A percentile compares a stretch with the other conserved stretches of the same genome.
phyloP scores from a whole-genome alignment of 2,797 vertebrate species.

The Morus bassanus region DNA sequence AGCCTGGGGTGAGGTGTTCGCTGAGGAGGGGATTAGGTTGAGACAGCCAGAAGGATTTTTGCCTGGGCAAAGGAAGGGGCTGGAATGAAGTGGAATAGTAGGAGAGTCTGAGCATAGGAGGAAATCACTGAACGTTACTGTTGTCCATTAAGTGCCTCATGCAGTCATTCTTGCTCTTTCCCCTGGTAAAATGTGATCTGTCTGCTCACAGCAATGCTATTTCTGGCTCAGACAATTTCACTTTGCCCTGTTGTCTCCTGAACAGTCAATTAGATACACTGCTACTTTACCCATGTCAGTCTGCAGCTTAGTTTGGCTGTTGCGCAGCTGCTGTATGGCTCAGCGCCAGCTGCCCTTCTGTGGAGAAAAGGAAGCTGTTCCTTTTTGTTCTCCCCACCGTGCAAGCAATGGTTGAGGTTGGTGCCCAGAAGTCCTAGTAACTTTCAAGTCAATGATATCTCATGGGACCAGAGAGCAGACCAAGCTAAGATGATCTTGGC shows the following conservation, averaged over 20 bases:
- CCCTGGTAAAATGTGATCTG: background rate
- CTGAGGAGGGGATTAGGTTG: background rate
- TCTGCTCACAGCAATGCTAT: background rate
- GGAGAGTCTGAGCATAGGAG: background rate
- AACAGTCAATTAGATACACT: background rate
- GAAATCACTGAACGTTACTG: accelerated
- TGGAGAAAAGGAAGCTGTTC: background rate
- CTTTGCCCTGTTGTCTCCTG: background rate
- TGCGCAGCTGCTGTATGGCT: background rate
- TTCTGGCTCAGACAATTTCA: background rate
- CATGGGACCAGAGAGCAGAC: background rate
- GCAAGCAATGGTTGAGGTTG: background rate
- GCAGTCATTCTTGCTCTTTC: background rate
- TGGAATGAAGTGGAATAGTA: background rate
- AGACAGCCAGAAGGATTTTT: background rate
- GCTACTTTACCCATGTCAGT: background rate
- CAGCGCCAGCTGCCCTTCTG: background rate
- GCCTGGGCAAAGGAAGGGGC: background rate
- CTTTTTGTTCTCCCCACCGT: background rate
- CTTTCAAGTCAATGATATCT: background rate
- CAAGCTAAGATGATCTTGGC: background rate
- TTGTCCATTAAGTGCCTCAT: background rate
- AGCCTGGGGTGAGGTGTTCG: background rate
- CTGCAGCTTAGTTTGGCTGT: background rate
- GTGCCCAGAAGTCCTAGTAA: background rate